Evolutionary conservation across 2,797 vertebrate species (phyloP).

Genomic region (Gymnoscopelus microlampas): DNA sequence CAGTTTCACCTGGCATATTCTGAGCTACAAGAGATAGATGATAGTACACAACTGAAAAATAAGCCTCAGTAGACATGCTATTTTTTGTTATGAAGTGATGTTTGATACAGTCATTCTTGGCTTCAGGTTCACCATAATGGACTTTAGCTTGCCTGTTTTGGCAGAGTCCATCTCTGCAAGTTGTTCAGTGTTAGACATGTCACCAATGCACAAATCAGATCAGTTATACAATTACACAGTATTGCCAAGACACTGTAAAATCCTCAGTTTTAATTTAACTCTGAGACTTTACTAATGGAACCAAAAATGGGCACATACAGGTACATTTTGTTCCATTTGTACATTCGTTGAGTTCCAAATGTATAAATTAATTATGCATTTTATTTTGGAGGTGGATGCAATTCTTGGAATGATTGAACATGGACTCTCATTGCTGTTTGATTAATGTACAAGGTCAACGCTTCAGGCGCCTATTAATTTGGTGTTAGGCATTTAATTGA

Average conservation of each 20-base stretch:
- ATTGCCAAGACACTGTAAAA: no score
- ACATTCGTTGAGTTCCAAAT: no score
- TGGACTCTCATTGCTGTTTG: constrained; percentile 38
- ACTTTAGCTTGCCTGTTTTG: constrained; percentile 35
- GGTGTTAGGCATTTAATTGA: background rate
- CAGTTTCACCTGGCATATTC: background rate
- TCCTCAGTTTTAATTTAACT: no score
- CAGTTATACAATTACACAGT: no score
- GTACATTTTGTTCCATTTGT: no score
- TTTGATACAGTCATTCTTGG: constrained; percentile 1
- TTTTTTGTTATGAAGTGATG: constrained; percentile 10
- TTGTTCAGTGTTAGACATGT: constrained; percentile 30
- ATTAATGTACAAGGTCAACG: constrained; percentile 41
- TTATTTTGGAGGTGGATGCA: constrained; percentile 24
- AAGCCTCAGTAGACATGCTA: constrained; percentile 2
- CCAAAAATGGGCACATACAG: no score
- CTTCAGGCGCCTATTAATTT: constrained; percentile 34
- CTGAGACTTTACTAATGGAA: no score
- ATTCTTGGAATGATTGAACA: constrained; percentile 45
- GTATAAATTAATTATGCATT: no score
- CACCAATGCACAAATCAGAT: no score
- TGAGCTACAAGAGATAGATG: constrained; percentile 1
- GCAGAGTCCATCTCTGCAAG: constrained; percentile 31
- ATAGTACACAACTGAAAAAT: background rate
- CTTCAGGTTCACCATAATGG: constrained; percentile 33